A percentile compares a stretch with the other conserved stretches of the same genome.
Evolutionary conservation across 2,113 vertebrate species (phyloP).

Genomic region (Clarias batrachus): DNA sequence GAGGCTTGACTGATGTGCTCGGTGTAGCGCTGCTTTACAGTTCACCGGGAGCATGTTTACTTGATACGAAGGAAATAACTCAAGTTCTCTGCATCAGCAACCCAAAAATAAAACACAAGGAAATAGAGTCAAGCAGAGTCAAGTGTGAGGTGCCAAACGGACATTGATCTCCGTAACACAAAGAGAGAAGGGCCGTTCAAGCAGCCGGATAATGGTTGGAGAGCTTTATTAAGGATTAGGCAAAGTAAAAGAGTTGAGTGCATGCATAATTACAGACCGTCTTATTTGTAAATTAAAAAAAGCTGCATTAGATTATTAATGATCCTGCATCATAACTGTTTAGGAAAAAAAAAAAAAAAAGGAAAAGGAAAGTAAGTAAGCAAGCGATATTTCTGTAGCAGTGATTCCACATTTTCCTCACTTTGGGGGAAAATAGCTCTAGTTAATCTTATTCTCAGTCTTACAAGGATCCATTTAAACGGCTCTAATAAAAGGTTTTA

Average conservation of each 20-base stretch:
- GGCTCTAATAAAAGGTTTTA: constrained; percentile 15
- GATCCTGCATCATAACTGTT: constrained; percentile 5
- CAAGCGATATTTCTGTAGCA: not conserved
- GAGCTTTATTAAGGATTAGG: constrained; percentile 1
- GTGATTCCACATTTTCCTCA: not conserved
- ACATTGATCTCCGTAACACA: not conserved
- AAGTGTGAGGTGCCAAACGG: constrained; percentile 1
- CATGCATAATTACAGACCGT: not conserved
- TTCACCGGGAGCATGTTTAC: constrained; percentile 51
- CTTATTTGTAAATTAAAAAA: not conserved
- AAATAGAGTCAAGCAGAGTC: not conserved
- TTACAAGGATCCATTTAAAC: not conserved
- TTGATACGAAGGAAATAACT: constrained; percentile 50
- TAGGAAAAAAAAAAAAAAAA: not conserved
- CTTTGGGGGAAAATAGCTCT: not conserved
- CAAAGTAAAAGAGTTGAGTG: not conserved
- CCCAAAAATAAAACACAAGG: constrained; percentile 33
- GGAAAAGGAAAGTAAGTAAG: not conserved
- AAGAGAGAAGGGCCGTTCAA: not conserved
- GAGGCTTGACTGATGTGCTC: constrained; percentile 51
- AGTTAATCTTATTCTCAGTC: not conserved
- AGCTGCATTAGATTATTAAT: not conserved
- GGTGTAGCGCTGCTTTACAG: constrained; percentile 35
- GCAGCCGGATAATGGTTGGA: not conserved
- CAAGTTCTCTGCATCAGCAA: constrained; percentile 26